phyloP scores from a whole-genome alignment of 2,888 invertebrate species.

The Steinernema hermaphroditum region DNA sequence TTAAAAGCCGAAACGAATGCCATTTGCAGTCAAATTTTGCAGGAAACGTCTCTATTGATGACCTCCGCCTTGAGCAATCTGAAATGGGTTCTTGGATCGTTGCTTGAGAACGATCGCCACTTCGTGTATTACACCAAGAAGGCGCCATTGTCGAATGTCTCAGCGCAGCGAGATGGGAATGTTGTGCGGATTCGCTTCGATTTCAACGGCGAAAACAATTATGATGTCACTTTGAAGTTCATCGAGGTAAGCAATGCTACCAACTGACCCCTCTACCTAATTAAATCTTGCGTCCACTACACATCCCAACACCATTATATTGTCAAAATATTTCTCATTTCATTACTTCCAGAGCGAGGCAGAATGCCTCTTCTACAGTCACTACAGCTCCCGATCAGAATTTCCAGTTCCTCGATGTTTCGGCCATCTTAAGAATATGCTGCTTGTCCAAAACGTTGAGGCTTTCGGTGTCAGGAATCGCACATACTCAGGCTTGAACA shows the following conservation, averaged over 20 bases:
- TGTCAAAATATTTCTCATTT: no score
- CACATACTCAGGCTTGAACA: neutral
- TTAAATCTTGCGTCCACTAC: no score
- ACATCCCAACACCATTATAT: no score
- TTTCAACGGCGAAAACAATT: neutral
- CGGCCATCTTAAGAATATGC: neutral
- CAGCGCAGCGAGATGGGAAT: constrained; percentile 1
- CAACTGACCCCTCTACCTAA: no score
- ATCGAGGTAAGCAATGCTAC: no score
- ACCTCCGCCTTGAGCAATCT: neutral
- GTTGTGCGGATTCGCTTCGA: neutral
- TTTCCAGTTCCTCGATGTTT: neutral
- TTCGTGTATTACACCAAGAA: constrained; percentile 2
- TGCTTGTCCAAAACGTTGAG: neutral
- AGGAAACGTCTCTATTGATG: neutral
- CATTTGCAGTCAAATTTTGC: neutral
- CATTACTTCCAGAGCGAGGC: neutral
- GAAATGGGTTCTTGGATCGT: constrained; percentile 4
- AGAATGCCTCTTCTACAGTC: neutral
- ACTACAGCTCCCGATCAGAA: neutral
- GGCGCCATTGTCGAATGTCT: neutral
- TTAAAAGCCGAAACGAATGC: neutral
- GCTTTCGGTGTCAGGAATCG: neutral
- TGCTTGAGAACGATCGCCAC: constrained; percentile 11
- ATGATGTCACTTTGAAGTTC: neutral